Evolutionary conservation across 2,888 invertebrate species (phyloP).

Genomic region (Hanleya hanleyi): DNA sequence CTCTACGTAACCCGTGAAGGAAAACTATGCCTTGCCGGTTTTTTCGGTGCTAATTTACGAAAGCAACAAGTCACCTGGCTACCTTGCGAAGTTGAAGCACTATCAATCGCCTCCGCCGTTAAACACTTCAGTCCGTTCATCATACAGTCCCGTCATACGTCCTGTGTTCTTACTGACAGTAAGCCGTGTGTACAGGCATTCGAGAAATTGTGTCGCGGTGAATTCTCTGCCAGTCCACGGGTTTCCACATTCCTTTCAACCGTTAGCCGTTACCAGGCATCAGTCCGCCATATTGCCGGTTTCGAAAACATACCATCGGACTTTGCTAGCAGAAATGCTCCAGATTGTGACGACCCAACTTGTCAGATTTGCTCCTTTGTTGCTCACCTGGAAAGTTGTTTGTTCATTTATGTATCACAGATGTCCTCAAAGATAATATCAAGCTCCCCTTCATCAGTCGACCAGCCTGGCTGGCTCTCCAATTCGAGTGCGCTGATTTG

Average conservation of each 20-base stretch:
- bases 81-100: conserved; percentile 48
- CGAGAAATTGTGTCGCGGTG: conserved; percentile 40
- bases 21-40: no score
- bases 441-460: conserved; percentile 32
- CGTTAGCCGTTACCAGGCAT: conserved; percentile 29
- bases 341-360: conserved; percentile 26
- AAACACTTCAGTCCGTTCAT: conserved; percentile 48
- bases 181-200: conserved; percentile 45
- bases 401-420: conserved; percentile 25
- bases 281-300: conserved; percentile 23
- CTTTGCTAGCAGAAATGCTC: conserved; percentile 38
- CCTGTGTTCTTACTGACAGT: conserved; percentile 43
- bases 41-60: conserved; percentile 20
- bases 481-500: conserved; percentile 37
- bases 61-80: conserved; percentile 41
- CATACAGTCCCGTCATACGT: conserved; percentile 34
- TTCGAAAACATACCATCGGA: conserved; percentile 37
- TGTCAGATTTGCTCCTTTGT: conserved; percentile 29
- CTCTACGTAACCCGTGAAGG: conserved; percentile 17
- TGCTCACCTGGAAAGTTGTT: conserved; percentile 18
- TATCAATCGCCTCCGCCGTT: conserved; percentile 36
- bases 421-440: conserved; percentile 7
- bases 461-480: conserved; percentile 29
- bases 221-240: conserved; percentile 40
- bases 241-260: conserved; percentile 39